Percentiles rank a stretch among this genome's conserved stretches.
These are phyloP conservation scores for Andricus quercusramuli DNA, from an alignment of 2,888 invertebrate genomes.

Conservation along the genomic window DNA sequence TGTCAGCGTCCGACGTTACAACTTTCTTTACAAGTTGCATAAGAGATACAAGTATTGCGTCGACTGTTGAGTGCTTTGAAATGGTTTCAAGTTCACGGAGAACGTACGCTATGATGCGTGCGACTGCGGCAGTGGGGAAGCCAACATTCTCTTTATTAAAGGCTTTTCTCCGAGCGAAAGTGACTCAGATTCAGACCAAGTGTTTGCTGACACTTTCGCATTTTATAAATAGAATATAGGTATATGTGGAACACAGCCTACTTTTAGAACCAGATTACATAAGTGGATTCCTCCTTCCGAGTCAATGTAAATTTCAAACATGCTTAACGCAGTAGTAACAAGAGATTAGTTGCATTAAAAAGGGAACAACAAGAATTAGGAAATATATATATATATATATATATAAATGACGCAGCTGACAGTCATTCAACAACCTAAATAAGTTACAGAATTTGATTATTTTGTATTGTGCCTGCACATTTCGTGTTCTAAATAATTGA, in stretches of 20 bases:
- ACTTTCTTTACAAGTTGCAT: slow-evolving; percentile 51
- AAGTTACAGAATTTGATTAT: too few relatives aligned
- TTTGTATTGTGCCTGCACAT: too few relatives aligned
- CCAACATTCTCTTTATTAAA: slow-evolving; percentile 9
- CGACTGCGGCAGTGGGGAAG: neutral
- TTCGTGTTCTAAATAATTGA: neutral
- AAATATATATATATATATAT: too few relatives aligned
- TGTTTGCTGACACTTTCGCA: neutral
- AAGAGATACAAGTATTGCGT: slow-evolving; percentile 47
- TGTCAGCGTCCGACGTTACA: neutral
- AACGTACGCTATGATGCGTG: slow-evolving; percentile 55
- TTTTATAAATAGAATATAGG: slow-evolving; percentile 13
- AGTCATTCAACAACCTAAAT: too few relatives aligned
- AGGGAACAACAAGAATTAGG: too few relatives aligned
- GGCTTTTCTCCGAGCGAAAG: neutral
- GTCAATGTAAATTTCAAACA: neutral
- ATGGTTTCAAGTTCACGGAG: slow-evolving; percentile 66
- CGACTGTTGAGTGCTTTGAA: neutral
- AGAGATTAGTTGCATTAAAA: too few relatives aligned
- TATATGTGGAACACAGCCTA: neutral
- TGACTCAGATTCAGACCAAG: neutral
- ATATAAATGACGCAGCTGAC: too few relatives aligned
- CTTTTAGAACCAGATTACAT: neutral
- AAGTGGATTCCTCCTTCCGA: neutral
- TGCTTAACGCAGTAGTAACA: too few relatives aligned